A percentile compares a stretch with the other conserved stretches of the same genome.
Conservation (phyloP, 2,888 invertebrate species). For the Protodeltote pygarga region DNA sequence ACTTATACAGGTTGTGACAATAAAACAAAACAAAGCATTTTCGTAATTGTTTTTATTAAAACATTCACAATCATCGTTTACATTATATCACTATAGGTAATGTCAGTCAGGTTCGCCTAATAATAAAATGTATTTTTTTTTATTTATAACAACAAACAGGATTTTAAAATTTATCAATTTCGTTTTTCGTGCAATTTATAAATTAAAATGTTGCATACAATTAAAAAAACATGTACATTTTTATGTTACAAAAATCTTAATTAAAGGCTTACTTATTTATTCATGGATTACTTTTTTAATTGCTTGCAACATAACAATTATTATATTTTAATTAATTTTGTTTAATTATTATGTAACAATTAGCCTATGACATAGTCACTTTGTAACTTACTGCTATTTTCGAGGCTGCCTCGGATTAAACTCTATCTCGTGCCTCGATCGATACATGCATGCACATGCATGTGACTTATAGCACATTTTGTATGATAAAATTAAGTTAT, state of each 20-base stretch:
- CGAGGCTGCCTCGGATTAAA: conserved; percentile 13
- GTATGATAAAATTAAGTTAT: conserved; percentile 18
- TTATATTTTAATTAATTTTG: conserved; percentile 34
- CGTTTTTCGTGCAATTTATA: conserved; percentile 34
- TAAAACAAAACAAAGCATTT: conserved; percentile 32
- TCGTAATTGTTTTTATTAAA: conserved; percentile 65
- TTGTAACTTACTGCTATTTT: conserved; percentile 39
- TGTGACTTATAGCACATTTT: conserved; percentile 1
- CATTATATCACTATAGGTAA: conserved; percentile 60
- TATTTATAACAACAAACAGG: conserved; percentile 63
- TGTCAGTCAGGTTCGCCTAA: conserved; percentile 74
- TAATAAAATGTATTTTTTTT: conserved; percentile 54
- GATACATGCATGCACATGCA: conserved; percentile 11
- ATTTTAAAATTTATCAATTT: conserved; percentile 51
- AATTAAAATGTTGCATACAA: conserved; percentile 46
- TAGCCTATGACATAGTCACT: conserved; percentile 37
- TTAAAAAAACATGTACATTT: conserved; percentile 31
- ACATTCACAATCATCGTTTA: conserved; percentile 71
- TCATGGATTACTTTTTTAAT: conserved; percentile 38
- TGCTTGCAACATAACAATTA: conserved; percentile 46
- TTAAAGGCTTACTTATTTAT: conserved; percentile 10
- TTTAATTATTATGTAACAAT: conserved; percentile 47
- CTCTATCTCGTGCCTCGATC: conserved; percentile 9
- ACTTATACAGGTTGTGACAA: background rate
- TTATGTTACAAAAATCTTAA: conserved; percentile 11